These are phyloP conservation scores for Hyles euphorbiae DNA, from an alignment of 1,140 invertebrate species.

Conservation along the genomic window DNA sequence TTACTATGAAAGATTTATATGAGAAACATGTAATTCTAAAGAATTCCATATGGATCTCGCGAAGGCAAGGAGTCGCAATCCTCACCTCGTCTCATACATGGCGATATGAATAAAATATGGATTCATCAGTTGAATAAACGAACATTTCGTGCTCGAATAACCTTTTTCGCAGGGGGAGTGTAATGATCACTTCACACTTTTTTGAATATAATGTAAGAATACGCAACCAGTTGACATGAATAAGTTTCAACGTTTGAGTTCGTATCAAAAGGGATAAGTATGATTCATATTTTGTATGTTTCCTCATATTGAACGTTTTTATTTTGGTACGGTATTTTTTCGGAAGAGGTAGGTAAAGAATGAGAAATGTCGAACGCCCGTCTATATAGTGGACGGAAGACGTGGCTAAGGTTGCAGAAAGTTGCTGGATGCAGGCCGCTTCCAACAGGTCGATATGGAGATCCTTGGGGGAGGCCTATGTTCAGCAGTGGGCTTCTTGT, in stretches of 20 bases:
- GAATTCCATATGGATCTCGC: conserved; percentile 31
- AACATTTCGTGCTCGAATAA: conserved; percentile 38
- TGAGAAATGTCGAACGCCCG: too few relatives aligned
- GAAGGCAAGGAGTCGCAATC: conserved; percentile 18
- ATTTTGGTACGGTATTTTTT: too few relatives aligned
- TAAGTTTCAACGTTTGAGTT: neutral
- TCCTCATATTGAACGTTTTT: too few relatives aligned
- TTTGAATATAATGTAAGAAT: conserved; percentile 16
- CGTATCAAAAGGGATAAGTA: neutral
- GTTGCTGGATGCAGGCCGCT: too few relatives aligned
- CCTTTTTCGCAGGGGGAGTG: conserved; percentile 25
- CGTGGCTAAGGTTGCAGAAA: too few relatives aligned
- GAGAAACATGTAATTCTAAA: conserved; percentile 22
- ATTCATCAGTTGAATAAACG: conserved; percentile 54
- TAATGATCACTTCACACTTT: conserved; percentile 27
- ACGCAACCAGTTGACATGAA: neutral
- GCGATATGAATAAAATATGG: conserved; percentile 57
- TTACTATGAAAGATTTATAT: conserved; percentile 19
- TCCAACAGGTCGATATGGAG: too few relatives aligned
- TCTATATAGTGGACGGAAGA: too few relatives aligned
- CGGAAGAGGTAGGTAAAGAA: too few relatives aligned
- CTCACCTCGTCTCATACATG: conserved; percentile 32
- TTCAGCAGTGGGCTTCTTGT: too few relatives aligned
- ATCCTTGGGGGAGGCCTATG: too few relatives aligned
- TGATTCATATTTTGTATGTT: too few relatives aligned